Evolutionary conservation across 2,797 vertebrate genomes (phyloP), one percentile per base, ranked within the genome.

Genomic region (Argentina silus): DNA sequence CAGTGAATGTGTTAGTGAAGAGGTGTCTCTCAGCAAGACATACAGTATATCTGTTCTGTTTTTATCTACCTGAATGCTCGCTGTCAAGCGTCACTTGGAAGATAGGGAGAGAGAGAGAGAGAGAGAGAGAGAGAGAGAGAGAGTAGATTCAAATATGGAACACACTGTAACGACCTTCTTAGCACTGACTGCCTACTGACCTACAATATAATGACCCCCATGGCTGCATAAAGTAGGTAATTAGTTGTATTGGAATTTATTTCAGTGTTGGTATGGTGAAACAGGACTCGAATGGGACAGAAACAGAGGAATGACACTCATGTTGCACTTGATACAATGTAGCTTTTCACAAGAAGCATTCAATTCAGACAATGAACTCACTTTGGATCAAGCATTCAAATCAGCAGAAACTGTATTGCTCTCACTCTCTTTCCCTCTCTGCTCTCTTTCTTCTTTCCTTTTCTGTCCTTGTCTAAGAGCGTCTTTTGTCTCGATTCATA

Each of bases 261-360:
- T 78, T 69, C 61, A 61, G 53, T 57, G 50, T 79, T 74, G 74
- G 77, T 83, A 48, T 57, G 63, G n/a, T n/a, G 48, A 70, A 53
- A 51, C 27, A 62, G 62, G 57, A 68, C 69, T 65, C 82, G 4
- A 36, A 36, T 2, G 27, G 27, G 27, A 3, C 48, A 21, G 57
- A 45, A 77, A 61, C 19, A 2, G 59, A 73, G 78, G 86, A 89
- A 89, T 87, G 86, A 87, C 85, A 85, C 87, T 86, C 83, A 81
- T 43, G 2, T 70, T 55, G 74, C 53, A 75, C 62, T 47, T 61
- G 59, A 27, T 61, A 36, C 6, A 70, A 50, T 0, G 12, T 70
- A 72, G 67, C 19, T 45, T 73, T 61, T 76, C 27, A 11, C 67
- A 45, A 70, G 21, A 76, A 68, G 69, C 65, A 59, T 77, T 75